Evolutionary conservation across 2,888 invertebrate species (phyloP), one percentile per base, ranked within the genome.

Genomic region (Apodemia mormo): DNA sequence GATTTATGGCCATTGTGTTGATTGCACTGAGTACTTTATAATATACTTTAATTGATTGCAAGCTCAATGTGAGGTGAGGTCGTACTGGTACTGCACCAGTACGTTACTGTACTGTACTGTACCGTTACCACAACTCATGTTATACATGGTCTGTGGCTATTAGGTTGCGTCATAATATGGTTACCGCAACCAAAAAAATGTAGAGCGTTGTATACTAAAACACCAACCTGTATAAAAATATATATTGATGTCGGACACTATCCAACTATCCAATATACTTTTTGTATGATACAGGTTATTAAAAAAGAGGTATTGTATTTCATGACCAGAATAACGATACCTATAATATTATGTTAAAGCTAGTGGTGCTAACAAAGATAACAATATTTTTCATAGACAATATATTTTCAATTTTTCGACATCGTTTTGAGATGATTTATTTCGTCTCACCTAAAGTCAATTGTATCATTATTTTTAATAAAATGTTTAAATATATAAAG

Each of bases 321-420:
- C 37, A 64, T 33, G 12, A 64, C 37, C 61, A 64, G 61, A 64
- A 37, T 37, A 14, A 37, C 33, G 10, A 64, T 64, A 64, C 61
- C 33, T 37, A 37, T 61, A 61, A 14, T n/a, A n/a, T n/a, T 64
- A 33, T 64, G 9, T 33, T n/a, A 37, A 85, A 82, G 79, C 78
- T 88, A 88, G 90, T 85, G 92, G 92, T 92, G 92, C 92, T 92
- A 90, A 86, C 82, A 85, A 84, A 84, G 74, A 81, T 77, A 83
- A 71, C 79, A 84, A 87, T 90, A 92, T 92, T 89, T 89, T 90
- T 88, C 85, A 87, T 89, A 90, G 87, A 88, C 83, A 89, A 88
- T 90, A 85, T 88, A 86, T 86, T 88, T 90, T 88, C 78, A 83
- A 88, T 81, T 88, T 89, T 91, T 87, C 79, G 82, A 83, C 80